A percentile compares a stretch with the other conserved stretches of the same genome.
phyloP scores from a whole-genome alignment of 2,888 invertebrate species.

The Seira musarum region DNA sequence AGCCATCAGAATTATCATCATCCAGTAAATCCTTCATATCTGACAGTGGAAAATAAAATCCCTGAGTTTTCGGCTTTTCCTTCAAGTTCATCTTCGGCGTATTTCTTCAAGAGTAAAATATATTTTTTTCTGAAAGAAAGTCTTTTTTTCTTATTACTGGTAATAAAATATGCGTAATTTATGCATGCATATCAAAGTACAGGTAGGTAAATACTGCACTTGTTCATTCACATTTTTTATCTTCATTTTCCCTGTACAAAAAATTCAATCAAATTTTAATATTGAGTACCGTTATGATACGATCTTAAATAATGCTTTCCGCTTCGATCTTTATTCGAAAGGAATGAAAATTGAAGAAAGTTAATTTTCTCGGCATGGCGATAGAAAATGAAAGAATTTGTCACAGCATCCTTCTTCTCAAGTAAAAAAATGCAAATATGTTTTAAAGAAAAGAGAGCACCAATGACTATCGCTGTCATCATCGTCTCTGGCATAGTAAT shows the following conservation, averaged over 20 bases:
- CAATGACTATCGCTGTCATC: no score
- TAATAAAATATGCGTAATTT: slow-evolving; percentile 22
- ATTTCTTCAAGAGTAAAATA: no score
- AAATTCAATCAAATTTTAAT: slow-evolving; percentile 7
- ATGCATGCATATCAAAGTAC: neutral
- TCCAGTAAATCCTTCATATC: no score
- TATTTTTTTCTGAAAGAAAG: no score
- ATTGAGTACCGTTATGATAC: neutral
- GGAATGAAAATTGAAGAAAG: slow-evolving; percentile 47
- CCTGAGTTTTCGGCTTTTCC: no score
- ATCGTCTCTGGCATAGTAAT: no score
- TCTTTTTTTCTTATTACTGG: neutral
- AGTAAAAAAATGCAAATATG: no score
- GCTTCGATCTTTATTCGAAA: neutral
- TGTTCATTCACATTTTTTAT: slow-evolving; percentile 29
- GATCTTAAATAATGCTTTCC: neutral
- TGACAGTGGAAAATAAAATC: no score
- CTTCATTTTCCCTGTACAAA: no score
- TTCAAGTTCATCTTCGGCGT: no score
- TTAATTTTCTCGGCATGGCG: slow-evolving; percentile 57
- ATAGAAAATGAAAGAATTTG: slow-evolving; percentile 54
- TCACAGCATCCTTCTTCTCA: slow-evolving; percentile 51
- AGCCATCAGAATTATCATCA: no score
- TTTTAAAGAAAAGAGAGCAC: no score
- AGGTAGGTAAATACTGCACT: slow-evolving; percentile 17